These are phyloP conservation scores for Drosophila macrospina DNA, from an alignment of 2,888 invertebrate species.

Conservation along the genomic window DNA sequence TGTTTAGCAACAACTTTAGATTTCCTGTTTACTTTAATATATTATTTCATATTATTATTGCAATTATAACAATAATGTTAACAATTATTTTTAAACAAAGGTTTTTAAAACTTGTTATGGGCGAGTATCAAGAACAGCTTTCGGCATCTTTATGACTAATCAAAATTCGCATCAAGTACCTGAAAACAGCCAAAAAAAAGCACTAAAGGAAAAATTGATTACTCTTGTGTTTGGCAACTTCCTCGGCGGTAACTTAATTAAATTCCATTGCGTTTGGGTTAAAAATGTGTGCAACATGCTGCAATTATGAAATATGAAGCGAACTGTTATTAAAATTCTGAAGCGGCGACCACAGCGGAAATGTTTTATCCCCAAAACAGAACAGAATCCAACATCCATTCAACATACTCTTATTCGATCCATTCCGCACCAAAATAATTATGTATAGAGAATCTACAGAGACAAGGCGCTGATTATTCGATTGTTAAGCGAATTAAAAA, in stretches of 20 bases:
- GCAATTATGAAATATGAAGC: conserved; percentile 69
- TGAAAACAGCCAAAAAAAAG: conserved; percentile 7
- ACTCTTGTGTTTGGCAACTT: conserved; percentile 3
- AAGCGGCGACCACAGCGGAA: conserved; percentile 46
- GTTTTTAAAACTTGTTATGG: background rate
- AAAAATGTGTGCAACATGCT: conserved; percentile 64
- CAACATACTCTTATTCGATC: conserved; percentile 9
- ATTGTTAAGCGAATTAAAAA: background rate
- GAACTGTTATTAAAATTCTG: conserved; percentile 64
- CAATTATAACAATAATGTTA: too few relatives aligned
- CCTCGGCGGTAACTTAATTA: conserved; percentile 58
- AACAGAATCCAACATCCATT: background rate
- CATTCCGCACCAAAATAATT: conserved; percentile 7
- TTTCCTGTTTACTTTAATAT: too few relatives aligned
- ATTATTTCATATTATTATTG: too few relatives aligned
- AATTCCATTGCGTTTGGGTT: conserved; percentile 68
- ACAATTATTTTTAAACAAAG: background rate
- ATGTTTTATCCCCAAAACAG: conserved; percentile 37
- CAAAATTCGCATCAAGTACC: conserved; percentile 50
- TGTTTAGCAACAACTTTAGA: too few relatives aligned
- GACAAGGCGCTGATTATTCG: background rate
- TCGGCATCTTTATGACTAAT: conserved; percentile 22
- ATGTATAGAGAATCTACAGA: background rate
- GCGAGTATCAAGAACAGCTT: conserved; percentile 10
- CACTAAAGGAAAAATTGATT: conserved; percentile 12